Evolutionary conservation across 2,113 vertebrate species (phyloP).

Genomic region (Lipotes vexillifer): DNA sequence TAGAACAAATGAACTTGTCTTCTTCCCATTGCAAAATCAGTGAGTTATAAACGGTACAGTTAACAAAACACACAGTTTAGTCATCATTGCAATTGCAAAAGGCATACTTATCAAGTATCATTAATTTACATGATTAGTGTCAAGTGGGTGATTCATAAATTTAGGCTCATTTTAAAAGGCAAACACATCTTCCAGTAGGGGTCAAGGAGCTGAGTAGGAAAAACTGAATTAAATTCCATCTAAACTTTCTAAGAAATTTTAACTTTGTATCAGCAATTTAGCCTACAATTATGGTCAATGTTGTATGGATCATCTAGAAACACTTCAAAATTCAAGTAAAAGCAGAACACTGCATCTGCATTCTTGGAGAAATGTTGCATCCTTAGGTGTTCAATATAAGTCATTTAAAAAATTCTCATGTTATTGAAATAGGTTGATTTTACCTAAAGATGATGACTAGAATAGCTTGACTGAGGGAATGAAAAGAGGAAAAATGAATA

Average conservation of each 20-base stretch:
- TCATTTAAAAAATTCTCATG: neutral
- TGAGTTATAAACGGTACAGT: conserved; percentile 64
- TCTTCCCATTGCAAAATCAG: conserved; percentile 53
- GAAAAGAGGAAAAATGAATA: neutral
- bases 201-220: conserved; percentile 65
- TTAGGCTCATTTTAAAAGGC: conserved; percentile 61
- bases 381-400: neutral
- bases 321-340: neutral
- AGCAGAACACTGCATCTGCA: accelerated
- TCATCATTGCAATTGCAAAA: conserved; percentile 61
- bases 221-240: conserved; percentile 27
- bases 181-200: conserved; percentile 41
- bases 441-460: neutral
- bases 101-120: conserved; percentile 70
- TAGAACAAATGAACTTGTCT: conserved; percentile 45
- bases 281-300: neutral
- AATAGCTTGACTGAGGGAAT: neutral
- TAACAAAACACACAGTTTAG: conserved; percentile 64
- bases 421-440: neutral
- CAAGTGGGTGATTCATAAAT: conserved; percentile 71
- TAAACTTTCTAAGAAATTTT: conserved; percentile 43
- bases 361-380: neutral
- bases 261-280: neutral
- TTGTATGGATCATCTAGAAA: neutral
- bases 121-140: conserved; percentile 71